Percentiles rank a stretch among this genome's conserved stretches.
These are phyloP conservation scores for Telenomus remus DNA, from an alignment of 1,140 invertebrate genomes.

Conservation along the genomic window DNA sequence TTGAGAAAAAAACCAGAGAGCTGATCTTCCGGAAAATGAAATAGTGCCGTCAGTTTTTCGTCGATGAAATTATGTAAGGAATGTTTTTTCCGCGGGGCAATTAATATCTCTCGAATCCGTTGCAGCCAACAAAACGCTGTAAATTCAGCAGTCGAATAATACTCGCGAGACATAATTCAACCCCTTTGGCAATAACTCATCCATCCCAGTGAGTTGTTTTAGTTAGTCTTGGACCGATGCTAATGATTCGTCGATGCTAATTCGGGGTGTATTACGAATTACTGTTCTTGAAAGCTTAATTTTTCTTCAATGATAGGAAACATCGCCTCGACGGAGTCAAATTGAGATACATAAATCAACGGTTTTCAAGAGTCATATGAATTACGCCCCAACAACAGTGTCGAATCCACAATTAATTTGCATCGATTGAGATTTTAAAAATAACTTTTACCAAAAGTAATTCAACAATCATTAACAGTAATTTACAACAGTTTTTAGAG, in stretches of 20 bases:
- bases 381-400: too few relatives aligned
- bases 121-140: conserved; percentile 54
- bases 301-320: conserved; percentile 23
- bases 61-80: conserved; percentile 48
- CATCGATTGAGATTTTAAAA: too few relatives aligned
- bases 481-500: too few relatives aligned
- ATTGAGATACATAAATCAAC: too few relatives aligned
- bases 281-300: conserved; percentile 43
- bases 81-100: conserved; percentile 51
- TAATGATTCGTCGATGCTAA: conserved; percentile 63
- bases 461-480: too few relatives aligned
- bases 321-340: neutral
- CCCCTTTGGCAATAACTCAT: conserved; percentile 64
- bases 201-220: conserved; percentile 55
- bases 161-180: conserved; percentile 62
- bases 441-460: too few relatives aligned
- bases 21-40: too few relatives aligned
- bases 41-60: neutral
- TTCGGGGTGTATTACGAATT: conserved; percentile 53
- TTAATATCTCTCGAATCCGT: conserved; percentile 63
- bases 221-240: conserved; percentile 58
- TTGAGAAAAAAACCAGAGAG: too few relatives aligned
- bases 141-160: conserved; percentile 62
- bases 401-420: too few relatives aligned
- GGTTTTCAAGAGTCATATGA: too few relatives aligned